A percentile compares a stretch with the other conserved stretches of the same genome.
Evolutionary conservation across 92 coral and sea anemone species (phyloP).

Genomic region (Actinostola sp.): DNA sequence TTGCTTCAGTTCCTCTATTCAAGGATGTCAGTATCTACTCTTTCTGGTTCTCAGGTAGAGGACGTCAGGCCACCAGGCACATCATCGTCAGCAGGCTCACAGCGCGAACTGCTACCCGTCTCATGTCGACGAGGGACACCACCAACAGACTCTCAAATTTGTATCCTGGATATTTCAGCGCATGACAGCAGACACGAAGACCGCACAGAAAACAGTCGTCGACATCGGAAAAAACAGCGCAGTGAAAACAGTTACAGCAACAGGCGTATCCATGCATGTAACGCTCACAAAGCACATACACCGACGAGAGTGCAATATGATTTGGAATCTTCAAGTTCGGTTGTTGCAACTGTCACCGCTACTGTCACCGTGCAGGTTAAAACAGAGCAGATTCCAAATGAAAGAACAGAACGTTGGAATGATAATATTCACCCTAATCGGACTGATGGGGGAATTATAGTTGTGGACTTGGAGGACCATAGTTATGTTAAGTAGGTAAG

Average conservation of each 20-base stretch:
- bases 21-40: not conserved
- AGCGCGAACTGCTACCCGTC: constrained; percentile 76
- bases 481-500: constrained; percentile 30
- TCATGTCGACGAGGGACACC: constrained; percentile 75
- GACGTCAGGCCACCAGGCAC: constrained; percentile 68
- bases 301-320: constrained; percentile 68
- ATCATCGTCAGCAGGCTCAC: constrained; percentile 73
- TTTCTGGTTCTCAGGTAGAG: constrained; percentile 51
- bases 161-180: constrained; percentile 55
- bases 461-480: constrained; percentile 26
- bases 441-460: not conserved
- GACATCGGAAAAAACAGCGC: constrained; percentile 8
- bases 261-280: constrained; percentile 38
- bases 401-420: constrained; percentile 25
- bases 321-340: constrained; percentile 86
- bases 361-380: constrained; percentile 85
- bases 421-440: constrained; percentile 3
- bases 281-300: constrained; percentile 42
- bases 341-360: constrained; percentile 83
- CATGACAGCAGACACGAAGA: constrained; percentile 52
- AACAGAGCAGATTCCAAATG: constrained; percentile 67
- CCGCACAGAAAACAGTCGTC: constrained; percentile 27
- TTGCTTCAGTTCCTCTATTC: no score
- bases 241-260: constrained; percentile 7
- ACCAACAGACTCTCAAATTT: constrained; percentile 77